A percentile compares a stretch with the other conserved stretches of the same genome.
These are phyloP conservation scores for Tetheella fluctuosa DNA, from an alignment of 2,888 invertebrate species.

Conservation along the genomic window DNA sequence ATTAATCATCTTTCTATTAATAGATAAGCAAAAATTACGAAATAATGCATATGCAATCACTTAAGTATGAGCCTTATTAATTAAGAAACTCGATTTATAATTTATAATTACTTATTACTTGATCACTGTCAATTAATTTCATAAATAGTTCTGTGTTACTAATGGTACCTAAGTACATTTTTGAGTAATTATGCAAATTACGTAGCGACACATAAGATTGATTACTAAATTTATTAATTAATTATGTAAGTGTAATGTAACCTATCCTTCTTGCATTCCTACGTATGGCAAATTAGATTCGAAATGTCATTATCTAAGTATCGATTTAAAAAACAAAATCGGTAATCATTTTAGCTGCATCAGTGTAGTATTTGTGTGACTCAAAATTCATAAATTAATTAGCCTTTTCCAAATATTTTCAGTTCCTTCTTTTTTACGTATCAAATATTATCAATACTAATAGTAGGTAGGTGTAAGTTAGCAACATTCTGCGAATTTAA, in stretches of 20 bases:
- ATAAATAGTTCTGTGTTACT: not conserved
- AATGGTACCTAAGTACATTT: not conserved
- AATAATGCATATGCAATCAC: not conserved
- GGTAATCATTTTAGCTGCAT: too few relatives aligned
- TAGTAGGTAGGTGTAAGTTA: too few relatives aligned
- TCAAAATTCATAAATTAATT: too few relatives aligned
- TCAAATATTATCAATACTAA: too few relatives aligned
- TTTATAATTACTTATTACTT: not conserved
- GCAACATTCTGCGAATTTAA: too few relatives aligned
- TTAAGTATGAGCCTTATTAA: not conserved
- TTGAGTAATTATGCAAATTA: slow-evolving; percentile 3
- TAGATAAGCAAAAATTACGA: not conserved
- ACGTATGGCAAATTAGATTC: not conserved
- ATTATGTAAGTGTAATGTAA: not conserved
- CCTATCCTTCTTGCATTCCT: not conserved
- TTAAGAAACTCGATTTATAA: not conserved
- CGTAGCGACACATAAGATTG: not conserved
- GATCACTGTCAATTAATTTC: not conserved
- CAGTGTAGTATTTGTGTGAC: too few relatives aligned
- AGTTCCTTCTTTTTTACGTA: too few relatives aligned
- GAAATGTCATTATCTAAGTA: slow-evolving; percentile 7
- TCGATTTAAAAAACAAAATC: not conserved
- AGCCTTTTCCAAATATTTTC: too few relatives aligned
- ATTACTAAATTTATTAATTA: slow-evolving; percentile 7
- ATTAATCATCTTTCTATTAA: not conserved